Conservation (phyloP, 2,888 invertebrate genomes). For the Villa cingulata region DNA sequence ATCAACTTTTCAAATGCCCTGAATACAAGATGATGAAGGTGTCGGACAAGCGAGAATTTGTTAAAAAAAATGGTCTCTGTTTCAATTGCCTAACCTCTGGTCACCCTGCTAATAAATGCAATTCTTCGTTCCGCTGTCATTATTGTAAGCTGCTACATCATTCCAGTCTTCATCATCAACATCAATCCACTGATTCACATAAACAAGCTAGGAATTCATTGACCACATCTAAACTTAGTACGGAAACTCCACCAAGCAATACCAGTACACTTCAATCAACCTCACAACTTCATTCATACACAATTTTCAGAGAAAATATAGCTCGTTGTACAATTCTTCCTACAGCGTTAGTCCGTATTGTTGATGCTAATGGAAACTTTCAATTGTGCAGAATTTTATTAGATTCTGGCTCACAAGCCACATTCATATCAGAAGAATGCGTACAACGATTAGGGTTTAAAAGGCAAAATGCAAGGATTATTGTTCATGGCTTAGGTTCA, state of each 20-base stretch:
- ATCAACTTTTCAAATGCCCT: too few species aligned
- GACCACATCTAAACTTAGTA: background rate
- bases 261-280: background rate
- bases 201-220: background rate
- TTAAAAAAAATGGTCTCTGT: constrained; percentile 4
- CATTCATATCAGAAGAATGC: background rate
- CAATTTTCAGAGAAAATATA: background rate
- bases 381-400: background rate
- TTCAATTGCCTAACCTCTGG: constrained; percentile 5
- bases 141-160: too few species aligned
- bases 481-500: background rate
- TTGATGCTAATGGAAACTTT: background rate
- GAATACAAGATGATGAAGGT: too few species aligned
- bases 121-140: too few species aligned
- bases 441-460: background rate
- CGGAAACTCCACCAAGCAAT: background rate
- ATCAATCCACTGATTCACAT: background rate
- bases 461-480: background rate
- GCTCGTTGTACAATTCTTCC: background rate
- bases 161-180: background rate
- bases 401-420: background rate
- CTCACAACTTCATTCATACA: background rate
- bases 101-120: too few species aligned
- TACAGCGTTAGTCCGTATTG: background rate
- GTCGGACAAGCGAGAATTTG: constrained; percentile 3